phyloP scores from a whole-genome alignment of 2,113 vertebrate genomes.

The Trogon melanurus region DNA sequence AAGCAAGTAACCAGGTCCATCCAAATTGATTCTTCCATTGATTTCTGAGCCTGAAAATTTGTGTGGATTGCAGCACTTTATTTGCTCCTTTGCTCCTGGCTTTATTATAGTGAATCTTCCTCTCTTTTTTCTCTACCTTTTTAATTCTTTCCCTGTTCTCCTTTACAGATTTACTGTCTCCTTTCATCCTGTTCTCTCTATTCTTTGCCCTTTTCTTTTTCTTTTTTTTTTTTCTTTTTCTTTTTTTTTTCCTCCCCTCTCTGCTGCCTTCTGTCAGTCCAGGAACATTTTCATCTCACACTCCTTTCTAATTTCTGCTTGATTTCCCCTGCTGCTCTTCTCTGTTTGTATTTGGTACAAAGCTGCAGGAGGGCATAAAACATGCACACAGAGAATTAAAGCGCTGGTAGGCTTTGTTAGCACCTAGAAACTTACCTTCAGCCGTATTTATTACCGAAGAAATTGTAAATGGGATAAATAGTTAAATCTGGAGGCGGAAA shows the following conservation, averaged over 20 bases:
- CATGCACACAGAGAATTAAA: slow-evolving; percentile 9
- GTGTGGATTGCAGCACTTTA: slow-evolving; percentile 17
- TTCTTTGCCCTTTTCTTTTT: not conserved
- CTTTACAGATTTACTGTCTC: not conserved
- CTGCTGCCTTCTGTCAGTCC: not conserved
- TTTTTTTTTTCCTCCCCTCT: not conserved
- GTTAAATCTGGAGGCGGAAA: not conserved
- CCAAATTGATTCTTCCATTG: slow-evolving; percentile 44
- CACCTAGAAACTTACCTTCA: slow-evolving; percentile 21
- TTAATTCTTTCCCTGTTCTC: not conserved
- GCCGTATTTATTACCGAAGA: not conserved
- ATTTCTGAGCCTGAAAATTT: slow-evolving; percentile 39
- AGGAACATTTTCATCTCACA: slow-evolving; percentile 18
- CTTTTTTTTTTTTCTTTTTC: not conserved
- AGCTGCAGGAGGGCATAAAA: slow-evolving; percentile 42
- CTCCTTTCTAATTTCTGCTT: slow-evolving; percentile 41
- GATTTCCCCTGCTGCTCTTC: slow-evolving; percentile 44
- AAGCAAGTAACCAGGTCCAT: slow-evolving; percentile 25
- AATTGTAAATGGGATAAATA: slow-evolving; percentile 14
- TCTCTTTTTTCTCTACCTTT: not conserved
- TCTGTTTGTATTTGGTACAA: slow-evolving; percentile 12
- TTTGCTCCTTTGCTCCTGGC: not conserved
- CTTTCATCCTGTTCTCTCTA: not conserved
- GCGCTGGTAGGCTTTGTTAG: not conserved
- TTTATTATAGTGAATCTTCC: not conserved